These are phyloP conservation scores for Adelosebastes latens DNA, from an alignment of 2,797 vertebrate species.

Conservation along the genomic window DNA sequence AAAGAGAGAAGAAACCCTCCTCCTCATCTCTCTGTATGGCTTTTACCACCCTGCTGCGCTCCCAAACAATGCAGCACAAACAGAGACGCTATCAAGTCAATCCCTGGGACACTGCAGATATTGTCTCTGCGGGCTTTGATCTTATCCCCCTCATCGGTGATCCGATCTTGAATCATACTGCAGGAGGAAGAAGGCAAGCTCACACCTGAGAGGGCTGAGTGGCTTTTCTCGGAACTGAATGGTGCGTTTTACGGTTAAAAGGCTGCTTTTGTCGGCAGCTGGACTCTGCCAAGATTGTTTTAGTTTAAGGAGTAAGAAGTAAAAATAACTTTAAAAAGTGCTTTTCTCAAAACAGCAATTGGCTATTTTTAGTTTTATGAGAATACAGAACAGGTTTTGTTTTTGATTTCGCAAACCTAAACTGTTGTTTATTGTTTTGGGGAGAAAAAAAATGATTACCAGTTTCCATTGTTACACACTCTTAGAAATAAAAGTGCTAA, in stretches of 20 bases:
- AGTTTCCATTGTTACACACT: neutral
- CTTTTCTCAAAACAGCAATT: neutral
- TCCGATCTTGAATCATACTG: constrained; percentile 34
- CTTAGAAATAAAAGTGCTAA: no score
- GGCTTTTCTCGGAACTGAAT: constrained; percentile 35
- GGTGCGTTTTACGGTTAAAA: constrained; percentile 34
- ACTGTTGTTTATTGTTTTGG: neutral
- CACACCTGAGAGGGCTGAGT: constrained; percentile 54
- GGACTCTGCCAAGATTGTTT: constrained; percentile 10
- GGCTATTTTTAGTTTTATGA: constrained; percentile 9
- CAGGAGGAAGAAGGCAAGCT: constrained; percentile 48
- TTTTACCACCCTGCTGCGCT: constrained; percentile 59
- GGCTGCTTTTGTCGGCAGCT: constrained; percentile 30
- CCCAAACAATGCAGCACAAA: constrained; percentile 73
- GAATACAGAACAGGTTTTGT: neutral
- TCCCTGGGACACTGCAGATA: constrained; percentile 22
- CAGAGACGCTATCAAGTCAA: constrained; percentile 52
- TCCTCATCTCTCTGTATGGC: constrained; percentile 14
- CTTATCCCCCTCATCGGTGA: constrained; percentile 42
- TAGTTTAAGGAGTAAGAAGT: neutral
- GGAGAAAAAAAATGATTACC: neutral
- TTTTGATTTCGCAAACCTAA: neutral
- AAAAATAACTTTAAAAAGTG: neutral
- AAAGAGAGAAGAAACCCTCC: constrained; percentile 18
- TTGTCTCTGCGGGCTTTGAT: constrained; percentile 58